These are phyloP conservation scores for Stenodema calcarata DNA, from an alignment of 2,888 invertebrate species.

Conservation along the genomic window DNA sequence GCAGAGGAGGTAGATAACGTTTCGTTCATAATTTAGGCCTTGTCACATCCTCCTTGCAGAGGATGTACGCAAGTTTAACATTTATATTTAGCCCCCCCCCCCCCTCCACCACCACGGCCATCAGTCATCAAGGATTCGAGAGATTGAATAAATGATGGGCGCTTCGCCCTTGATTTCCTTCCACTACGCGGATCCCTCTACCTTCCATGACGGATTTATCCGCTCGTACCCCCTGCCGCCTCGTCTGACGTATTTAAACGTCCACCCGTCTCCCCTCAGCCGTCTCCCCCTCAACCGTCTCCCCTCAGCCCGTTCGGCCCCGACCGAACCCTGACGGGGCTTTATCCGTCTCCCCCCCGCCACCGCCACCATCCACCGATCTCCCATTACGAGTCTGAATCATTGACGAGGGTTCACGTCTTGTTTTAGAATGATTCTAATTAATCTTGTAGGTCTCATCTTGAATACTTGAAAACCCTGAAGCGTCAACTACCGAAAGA, in stretches of 20 bases:
- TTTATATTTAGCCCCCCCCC: conserved; percentile 6
- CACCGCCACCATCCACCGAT: not conserved
- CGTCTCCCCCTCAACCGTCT: too few relatives aligned
- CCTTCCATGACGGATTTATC: not conserved
- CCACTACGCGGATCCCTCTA: not conserved
- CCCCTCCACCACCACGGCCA: too few relatives aligned
- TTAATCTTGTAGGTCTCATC: not conserved
- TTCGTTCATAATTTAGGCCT: not conserved
- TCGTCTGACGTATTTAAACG: not conserved
- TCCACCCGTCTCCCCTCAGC: not conserved
- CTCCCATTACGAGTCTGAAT: not conserved
- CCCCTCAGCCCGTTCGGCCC: too few relatives aligned
- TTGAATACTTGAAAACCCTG: not conserved
- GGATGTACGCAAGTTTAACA: not conserved
- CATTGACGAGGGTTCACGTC: conserved; percentile 8
- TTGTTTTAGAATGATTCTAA: conserved; percentile 24
- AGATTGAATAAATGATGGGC: not conserved
- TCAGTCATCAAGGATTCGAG: not conserved
- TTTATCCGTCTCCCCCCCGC: too few relatives aligned
- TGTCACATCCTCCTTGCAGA: not conserved
- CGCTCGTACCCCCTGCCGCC: not conserved
- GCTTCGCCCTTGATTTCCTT: not conserved
- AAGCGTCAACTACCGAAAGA: not conserved
- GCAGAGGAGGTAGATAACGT: not conserved
- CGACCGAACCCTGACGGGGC: too few relatives aligned